Base-by-base conservation (phyloP, 53 echinoderm and acorn worm genomes). In the Glandiceps talaboti region DNA sequence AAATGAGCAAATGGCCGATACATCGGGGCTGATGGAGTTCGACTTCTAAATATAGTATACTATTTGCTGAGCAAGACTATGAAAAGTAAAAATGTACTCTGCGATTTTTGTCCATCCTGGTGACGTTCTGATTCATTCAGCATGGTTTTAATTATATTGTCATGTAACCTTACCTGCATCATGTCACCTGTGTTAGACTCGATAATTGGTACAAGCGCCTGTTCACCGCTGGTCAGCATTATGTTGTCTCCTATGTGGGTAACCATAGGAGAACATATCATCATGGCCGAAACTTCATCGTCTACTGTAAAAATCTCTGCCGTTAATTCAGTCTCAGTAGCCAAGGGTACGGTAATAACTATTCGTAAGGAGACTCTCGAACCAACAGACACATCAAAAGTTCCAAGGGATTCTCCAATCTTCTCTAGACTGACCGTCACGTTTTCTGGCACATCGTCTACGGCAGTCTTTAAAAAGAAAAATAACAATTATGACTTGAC, bases 351-450 rank as follows among this genome's bases (percentile, higher is more conserved):
- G 88, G 90, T 92, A 30, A 96, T 76, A 25, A 90, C 88, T 32
- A 95, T 80, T 31, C 82, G 88, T 76, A 96, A 86, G 25, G 85
- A 79, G 25, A 92, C 76, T n/a, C 76, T 76, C 72, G 92, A 86
- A 27, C 90, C 96, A 77, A 92, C 87, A 29, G 75, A 72, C 32
- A 96, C 86, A 1, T 86, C 82, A 0, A 85, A 86, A 27, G 28
- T 33, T 28, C 79, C 73, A 14, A 84, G 81, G 32, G 84, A 88
- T 14, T 82, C 33, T 30, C 79, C 82, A 45, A 91, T 79, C 76
- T 90, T 96, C 80, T 96, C 96, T 28, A 92, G 33, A 27, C 88
- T 80, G 29, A 96, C 90, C 1, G 90, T 89, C 75, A 77, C 86
- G 29, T 87, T 85, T 74, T 45, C 77, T 28, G 96, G 88, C 28